Percentiles rank a stretch among this genome's conserved stretches.
phyloP scores from a whole-genome alignment of 64 coral and sea anemone genomes.

The Catalaphyllia jardinei region DNA sequence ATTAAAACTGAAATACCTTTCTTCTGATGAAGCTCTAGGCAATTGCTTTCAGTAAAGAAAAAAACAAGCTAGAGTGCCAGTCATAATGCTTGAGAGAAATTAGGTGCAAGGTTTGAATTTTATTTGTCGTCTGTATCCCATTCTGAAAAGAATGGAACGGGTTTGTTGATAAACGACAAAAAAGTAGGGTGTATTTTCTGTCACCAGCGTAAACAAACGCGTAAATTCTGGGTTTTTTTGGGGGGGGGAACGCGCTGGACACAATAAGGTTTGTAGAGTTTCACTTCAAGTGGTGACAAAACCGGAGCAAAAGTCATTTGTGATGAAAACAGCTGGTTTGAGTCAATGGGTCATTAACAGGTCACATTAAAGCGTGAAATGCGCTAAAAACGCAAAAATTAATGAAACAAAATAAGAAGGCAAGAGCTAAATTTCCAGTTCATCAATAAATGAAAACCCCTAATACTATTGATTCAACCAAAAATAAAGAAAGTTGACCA shows the following conservation, averaged over 20 bases:
- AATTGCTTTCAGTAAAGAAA: not conserved
- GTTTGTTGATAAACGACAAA: not conserved
- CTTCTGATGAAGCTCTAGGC: not conserved
- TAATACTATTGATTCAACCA: not conserved
- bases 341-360: slow-evolving; percentile 6
- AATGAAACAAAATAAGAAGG: not conserved
- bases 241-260: too few species aligned
- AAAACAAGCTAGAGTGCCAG: not conserved
- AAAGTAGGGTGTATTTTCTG: not conserved
- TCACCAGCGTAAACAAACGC: not conserved
- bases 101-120: not conserved
- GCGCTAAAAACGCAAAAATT: slow-evolving; percentile 8
- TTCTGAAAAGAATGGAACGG: not conserved
- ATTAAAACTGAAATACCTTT: not conserved
- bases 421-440: not conserved
- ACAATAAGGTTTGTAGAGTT: not conserved
- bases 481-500: not conserved
- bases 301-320: not conserved
- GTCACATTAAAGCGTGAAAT: slow-evolving; percentile 1
- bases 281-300: slow-evolving; percentile 1
- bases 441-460: not conserved
- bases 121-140: not conserved
- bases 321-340: not conserved
- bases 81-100: not conserved
- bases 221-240: not conserved